Percentiles rank a stretch among this genome's conserved stretches.
Conservation (phyloP, 2,113 vertebrate species). For the Etheostoma cragini region DNA sequence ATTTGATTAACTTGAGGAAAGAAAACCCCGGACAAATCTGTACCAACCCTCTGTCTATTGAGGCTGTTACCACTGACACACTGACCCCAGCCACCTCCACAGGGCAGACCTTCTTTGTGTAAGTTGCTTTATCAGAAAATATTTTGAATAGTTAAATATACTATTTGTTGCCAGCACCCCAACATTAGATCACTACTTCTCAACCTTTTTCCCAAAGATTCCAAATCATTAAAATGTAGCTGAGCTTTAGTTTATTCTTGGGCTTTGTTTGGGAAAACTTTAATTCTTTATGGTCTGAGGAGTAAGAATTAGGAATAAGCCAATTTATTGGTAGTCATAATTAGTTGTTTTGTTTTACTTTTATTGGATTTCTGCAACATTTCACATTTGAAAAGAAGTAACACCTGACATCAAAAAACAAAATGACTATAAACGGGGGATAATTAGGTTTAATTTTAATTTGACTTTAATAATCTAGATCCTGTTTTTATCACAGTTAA, state of each 20-base stretch:
- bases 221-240: not conserved
- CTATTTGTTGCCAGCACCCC: not conserved
- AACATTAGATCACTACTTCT: not conserved
- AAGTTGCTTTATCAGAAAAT: slow-evolving; percentile 14
- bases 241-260: slow-evolving; percentile 8
- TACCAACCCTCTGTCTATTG: slow-evolving; percentile 10
- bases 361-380: not conserved
- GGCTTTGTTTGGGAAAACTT: slow-evolving; percentile 1
- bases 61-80: slow-evolving; percentile 41
- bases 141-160: not conserved
- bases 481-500: not conserved
- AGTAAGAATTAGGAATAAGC: not conserved
- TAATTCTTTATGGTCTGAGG: not conserved
- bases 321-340: not conserved
- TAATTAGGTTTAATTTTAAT: not conserved
- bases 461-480: not conserved
- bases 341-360: not conserved
- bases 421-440: not conserved
- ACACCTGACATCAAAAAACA: not conserved
- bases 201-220: slow-evolving; percentile 10
- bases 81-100: slow-evolving; percentile 32
- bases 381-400: not conserved
- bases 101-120: slow-evolving; percentile 15
- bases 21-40: slow-evolving; percentile 45
- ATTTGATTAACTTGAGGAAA: fast-evolving